Conservation (phyloP, 2,888 invertebrate species). For the Lysandra coridon region DNA sequence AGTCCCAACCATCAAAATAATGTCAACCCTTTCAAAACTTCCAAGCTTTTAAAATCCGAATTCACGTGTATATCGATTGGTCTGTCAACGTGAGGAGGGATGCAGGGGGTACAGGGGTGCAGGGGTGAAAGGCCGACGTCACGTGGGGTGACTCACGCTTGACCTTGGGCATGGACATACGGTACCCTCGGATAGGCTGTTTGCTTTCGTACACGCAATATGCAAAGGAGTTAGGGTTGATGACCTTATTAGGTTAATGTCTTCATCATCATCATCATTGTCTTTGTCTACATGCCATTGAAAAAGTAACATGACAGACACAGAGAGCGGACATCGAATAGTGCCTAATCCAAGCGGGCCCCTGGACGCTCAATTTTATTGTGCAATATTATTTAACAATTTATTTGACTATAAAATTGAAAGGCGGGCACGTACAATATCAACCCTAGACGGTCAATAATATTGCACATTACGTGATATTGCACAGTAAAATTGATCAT, state of each 20-base stretch:
- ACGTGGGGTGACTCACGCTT: constrained; percentile 27
- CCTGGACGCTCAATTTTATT: too few species aligned
- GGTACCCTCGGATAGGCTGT: constrained; percentile 6
- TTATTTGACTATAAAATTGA: too few species aligned
- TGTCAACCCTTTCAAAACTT: constrained; percentile 7
- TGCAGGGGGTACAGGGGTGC: background rate
- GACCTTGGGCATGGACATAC: constrained; percentile 23
- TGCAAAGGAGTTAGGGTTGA: background rate
- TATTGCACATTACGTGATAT: too few species aligned
- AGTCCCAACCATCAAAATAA: background rate
- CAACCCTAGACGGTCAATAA: too few species aligned
- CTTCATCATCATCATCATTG: background rate
- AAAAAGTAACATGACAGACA: too few species aligned
- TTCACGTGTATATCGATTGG: constrained; percentile 23
- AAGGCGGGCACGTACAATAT: too few species aligned
- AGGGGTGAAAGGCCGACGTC: background rate
- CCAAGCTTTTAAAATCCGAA: constrained; percentile 17
- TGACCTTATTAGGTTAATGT: background rate
- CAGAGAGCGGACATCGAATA: too few species aligned
- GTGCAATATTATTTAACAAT: too few species aligned
- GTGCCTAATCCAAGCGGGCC: too few species aligned
- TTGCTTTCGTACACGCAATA: constrained; percentile 14
- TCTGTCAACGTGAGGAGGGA: background rate
- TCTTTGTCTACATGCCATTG: too few species aligned
- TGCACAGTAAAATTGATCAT: background rate